These are phyloP conservation scores for Cyphomyrus discorhynchus DNA, from an alignment of 2,113 vertebrate genomes.

Conservation along the genomic window DNA sequence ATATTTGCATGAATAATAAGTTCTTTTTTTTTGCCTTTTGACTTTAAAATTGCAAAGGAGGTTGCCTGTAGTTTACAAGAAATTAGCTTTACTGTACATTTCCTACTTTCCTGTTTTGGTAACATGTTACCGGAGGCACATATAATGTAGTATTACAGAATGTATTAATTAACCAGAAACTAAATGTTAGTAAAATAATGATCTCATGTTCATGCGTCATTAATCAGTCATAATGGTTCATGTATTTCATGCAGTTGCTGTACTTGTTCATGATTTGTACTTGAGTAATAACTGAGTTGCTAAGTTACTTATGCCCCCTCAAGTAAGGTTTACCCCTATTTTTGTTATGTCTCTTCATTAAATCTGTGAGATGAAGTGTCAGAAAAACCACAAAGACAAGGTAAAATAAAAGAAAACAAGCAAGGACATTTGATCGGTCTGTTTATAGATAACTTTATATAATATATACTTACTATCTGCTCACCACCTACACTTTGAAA, in stretches of 20 bases:
- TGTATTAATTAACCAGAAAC: not conserved
- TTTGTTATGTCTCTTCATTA: not conserved
- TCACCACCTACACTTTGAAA: not conserved
- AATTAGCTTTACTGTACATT: not conserved
- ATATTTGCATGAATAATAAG: not conserved
- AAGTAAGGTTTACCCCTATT: not conserved
- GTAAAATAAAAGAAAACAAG: not conserved
- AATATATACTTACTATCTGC: not conserved
- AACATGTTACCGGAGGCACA: not conserved
- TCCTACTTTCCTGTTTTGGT: not conserved
- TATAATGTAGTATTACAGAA: not conserved
- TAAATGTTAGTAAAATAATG: not conserved
- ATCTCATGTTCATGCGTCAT: not conserved
- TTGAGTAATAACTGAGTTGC: not conserved
- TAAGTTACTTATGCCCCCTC: not conserved
- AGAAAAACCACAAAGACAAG: not conserved
- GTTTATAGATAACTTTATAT: no score
- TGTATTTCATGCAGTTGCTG: not conserved
- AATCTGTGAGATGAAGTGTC: not conserved
- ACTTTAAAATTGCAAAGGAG: not conserved
- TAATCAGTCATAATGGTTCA: not conserved
- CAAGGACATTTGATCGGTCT: not conserved
- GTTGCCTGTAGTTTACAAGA: not conserved
- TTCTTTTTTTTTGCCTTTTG: not conserved
- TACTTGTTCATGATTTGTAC: not conserved